These are phyloP conservation scores for Dryococelus australis DNA, from an alignment of 2,888 invertebrate genomes.

Conservation along the genomic window DNA sequence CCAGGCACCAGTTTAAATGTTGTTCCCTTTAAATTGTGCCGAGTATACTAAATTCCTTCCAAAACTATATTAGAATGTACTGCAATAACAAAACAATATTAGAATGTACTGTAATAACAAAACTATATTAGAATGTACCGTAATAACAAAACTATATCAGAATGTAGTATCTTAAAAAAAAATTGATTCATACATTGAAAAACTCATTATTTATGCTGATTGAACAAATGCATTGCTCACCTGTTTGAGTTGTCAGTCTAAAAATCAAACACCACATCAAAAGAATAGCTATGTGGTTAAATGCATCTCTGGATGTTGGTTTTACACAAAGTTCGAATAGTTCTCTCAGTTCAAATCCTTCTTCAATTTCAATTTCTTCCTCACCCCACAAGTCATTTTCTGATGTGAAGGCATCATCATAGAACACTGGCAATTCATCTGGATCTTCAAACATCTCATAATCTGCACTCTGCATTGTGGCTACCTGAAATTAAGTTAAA, in stretches of 20 bases:
- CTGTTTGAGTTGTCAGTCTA: slow-evolving; percentile 51
- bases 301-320: slow-evolving; percentile 51
- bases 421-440: slow-evolving; percentile 47
- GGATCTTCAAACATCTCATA: slow-evolving; percentile 48
- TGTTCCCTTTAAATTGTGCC: no score
- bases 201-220: no score
- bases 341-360: slow-evolving; percentile 47
- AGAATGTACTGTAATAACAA: no score
- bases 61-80: no score
- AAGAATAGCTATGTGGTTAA: slow-evolving; percentile 51
- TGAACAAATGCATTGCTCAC: slow-evolving; percentile 45
- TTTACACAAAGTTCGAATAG: slow-evolving; percentile 52
- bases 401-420: slow-evolving; percentile 45
- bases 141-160: no score
- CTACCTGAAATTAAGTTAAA: background rate
- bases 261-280: slow-evolving; percentile 52
- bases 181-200: no score
- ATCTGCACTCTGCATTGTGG: slow-evolving; percentile 46
- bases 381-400: slow-evolving; percentile 46
- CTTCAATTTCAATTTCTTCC: slow-evolving; percentile 44
- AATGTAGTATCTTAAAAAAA: no score
- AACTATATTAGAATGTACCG: no score
- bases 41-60: no score
- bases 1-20: no score
- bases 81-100: no score